Evolutionary conservation across 2,113 vertebrate genomes (phyloP).

Genomic region (Rhinolophus sinicus): DNA sequence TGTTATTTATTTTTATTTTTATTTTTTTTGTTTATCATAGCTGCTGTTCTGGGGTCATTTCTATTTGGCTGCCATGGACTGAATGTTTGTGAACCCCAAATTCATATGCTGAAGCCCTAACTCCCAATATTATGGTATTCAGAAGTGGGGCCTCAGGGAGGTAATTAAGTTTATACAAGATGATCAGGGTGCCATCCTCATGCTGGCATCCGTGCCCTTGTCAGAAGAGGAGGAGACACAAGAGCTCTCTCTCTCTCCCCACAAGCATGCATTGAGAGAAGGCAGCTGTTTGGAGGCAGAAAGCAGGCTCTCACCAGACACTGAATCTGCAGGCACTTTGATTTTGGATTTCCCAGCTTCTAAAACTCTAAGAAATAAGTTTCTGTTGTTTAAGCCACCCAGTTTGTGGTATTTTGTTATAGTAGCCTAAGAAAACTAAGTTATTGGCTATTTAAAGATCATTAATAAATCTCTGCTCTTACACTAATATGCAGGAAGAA

Average conservation of each 20-base stretch:
- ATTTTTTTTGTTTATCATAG: not conserved
- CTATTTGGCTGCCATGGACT: not conserved
- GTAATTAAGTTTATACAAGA: not conserved
- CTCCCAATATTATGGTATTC: not conserved
- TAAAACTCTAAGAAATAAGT: not conserved
- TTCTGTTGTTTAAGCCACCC: not conserved
- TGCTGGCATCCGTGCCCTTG: not conserved
- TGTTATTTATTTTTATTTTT: not conserved
- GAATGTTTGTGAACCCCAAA: not conserved
- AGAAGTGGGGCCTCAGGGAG: not conserved
- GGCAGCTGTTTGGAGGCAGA: not conserved
- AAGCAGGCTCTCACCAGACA: not conserved
- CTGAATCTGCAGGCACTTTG: not conserved
- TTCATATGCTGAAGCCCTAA: not conserved
- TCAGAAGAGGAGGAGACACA: not conserved
- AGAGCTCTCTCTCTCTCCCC: not conserved
- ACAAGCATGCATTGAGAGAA: not conserved
- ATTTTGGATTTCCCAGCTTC: not conserved
- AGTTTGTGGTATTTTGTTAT: not conserved
- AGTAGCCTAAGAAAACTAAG: not conserved
- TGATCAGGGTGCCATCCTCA: not conserved
- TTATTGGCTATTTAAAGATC: not conserved
- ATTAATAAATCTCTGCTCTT: not conserved
- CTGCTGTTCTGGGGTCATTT: not conserved
- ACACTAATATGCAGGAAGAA: not conserved